A percentile compares a stretch with the other conserved stretches of the same genome.
Conservation (phyloP, 2,888 invertebrate genomes). For the Netelia inedita region DNA sequence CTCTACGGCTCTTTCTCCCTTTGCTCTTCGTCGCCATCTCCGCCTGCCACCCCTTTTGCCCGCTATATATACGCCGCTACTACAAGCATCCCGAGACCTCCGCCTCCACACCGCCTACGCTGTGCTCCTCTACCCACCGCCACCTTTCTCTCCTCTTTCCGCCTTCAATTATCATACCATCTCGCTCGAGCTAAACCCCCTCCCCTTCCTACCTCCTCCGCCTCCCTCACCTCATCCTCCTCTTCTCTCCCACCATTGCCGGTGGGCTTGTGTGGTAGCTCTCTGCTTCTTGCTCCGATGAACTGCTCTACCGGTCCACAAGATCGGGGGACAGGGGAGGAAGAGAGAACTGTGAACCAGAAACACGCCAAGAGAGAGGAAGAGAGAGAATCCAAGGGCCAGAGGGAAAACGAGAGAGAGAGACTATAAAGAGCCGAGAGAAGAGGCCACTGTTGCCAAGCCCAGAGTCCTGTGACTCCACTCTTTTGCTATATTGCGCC, state of each 20-base stretch:
- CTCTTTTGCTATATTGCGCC: constrained; percentile 40
- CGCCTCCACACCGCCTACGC: constrained; percentile 72
- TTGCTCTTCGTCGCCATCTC: constrained; percentile 71
- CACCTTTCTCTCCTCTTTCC: constrained; percentile 73
- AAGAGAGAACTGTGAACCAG: constrained; percentile 64
- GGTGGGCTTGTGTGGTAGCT: constrained; percentile 47
- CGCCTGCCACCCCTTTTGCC: constrained; percentile 71
- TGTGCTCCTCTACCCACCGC: constrained; percentile 57
- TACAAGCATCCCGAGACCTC: constrained; percentile 72
- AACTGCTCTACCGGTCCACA: constrained; percentile 55
- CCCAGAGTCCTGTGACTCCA: constrained; percentile 65
- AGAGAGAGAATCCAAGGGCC: constrained; percentile 51
- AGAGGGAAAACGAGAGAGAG: constrained; percentile 27
- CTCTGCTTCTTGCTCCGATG: constrained; percentile 64
- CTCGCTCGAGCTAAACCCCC: constrained; percentile 69
- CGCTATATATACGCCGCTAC: constrained; percentile 71
- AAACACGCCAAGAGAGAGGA: constrained; percentile 51
- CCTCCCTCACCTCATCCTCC: constrained; percentile 51
- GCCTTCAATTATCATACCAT: constrained; percentile 77
- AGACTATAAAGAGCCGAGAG: constrained; percentile 67
- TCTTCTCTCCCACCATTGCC: constrained; percentile 45
- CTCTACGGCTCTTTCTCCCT: constrained; percentile 57
- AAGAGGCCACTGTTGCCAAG: constrained; percentile 81
- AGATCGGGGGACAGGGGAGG: constrained; percentile 48
- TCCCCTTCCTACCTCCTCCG: constrained; percentile 35